Base-by-base conservation (phyloP, 64 coral and sea anemone genomes). In the Pocillopora damicornis region DNA sequence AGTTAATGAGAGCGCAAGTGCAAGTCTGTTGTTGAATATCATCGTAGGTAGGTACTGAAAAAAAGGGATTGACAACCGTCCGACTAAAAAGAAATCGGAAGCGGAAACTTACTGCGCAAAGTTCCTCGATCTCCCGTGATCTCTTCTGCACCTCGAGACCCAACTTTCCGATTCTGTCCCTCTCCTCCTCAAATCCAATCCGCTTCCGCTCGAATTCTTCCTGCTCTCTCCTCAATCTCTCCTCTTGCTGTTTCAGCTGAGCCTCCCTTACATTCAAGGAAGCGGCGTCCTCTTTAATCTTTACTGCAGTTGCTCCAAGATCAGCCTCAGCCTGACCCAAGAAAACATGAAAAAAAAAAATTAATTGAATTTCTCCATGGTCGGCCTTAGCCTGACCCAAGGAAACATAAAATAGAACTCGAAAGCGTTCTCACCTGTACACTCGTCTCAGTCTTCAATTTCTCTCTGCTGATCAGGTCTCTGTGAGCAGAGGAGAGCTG, bases 151-250 rank as follows among this genome's bases (percentile, higher is more conserved):
- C 89, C 60, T 98, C 96, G 17, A 98, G 76, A 15, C 96, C 92
- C 35, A 98, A 87, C 84, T 87, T 94, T 82, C 92, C 96, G 69
- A 98, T 92, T 63, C 87, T 89, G 30, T 98, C 92, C 71, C 94
- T 98, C 38, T 98, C 96, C 15, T 94, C 83, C 22, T 94, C 90
- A 76, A 92, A 90, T 30, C 75, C 81, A 56, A 84, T 61, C 17
- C 74, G 75, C 20, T 76, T 76, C 67, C 65, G 76, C 61, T 92
- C 76, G 35, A 98, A 89, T 9, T 92, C 88, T 73, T 72, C 75
- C 51, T 95, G 94, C 67, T 94, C 96, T 88, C 85, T 88, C 58
- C 38, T 75, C 69, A 98, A 58, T 84, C 42, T 91, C 58, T 95
- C 96, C 83, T 98, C 92, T 73, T 95, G 89, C 51, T 94, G 89